phyloP scores from a whole-genome alignment of 2,797 vertebrate species.

The Periophthalmus magnuspinnatus region DNA sequence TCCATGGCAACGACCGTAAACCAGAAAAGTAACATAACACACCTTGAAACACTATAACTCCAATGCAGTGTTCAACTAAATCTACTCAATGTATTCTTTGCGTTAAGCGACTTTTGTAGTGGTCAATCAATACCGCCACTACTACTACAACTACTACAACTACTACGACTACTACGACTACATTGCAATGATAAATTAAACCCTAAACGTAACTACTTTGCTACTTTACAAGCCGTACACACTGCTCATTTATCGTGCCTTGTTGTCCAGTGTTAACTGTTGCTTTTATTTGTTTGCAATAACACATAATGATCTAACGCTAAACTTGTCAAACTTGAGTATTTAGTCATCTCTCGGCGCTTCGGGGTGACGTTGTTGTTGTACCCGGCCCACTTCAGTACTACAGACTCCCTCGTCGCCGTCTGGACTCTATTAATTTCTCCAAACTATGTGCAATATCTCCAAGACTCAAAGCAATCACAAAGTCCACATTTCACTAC shows the following conservation, averaged over 20 bases:
- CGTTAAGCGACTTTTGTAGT: no score
- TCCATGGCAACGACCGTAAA: background rate
- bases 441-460: constrained; percentile 8
- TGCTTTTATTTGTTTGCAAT: background rate
- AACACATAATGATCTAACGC: background rate
- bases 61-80: no score
- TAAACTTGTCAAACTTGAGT: background rate
- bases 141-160: background rate
- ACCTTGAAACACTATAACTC: no score
- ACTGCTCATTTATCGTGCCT: background rate
- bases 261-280: background rate
- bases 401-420: background rate
- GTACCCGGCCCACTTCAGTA: background rate
- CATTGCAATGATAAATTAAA: background rate
- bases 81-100: background rate
- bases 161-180: background rate
- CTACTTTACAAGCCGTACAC: background rate
- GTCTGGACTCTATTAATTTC: constrained; percentile 9
- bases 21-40: no score
- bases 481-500: constrained; percentile 14
- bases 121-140: no score
- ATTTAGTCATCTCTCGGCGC: background rate
- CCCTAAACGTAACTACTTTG: no score
- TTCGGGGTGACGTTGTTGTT: background rate
- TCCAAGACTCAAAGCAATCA: constrained; percentile 10